Evolutionary conservation across 2,888 invertebrate species (phyloP).

Genomic region (Macrophya annulata): DNA sequence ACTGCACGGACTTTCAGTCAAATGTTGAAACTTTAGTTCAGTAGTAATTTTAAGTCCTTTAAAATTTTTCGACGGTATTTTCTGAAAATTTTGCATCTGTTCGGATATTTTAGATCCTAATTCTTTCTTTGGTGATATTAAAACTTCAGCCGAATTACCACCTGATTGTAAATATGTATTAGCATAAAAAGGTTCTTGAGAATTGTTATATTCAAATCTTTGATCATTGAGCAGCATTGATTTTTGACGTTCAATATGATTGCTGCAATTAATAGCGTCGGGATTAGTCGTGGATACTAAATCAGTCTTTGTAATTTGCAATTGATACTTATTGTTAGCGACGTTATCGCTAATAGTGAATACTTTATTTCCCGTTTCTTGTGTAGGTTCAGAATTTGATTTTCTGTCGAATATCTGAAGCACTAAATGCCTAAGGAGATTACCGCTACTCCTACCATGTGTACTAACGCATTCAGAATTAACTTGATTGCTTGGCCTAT

Average conservation of each 20-base stretch:
- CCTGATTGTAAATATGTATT: background rate
- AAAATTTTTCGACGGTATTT: constrained; percentile 69
- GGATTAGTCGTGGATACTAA: constrained; percentile 86
- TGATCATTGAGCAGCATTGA: constrained; percentile 69
- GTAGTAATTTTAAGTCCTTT: constrained; percentile 72
- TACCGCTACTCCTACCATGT: background rate
- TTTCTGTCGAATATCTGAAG: background rate
- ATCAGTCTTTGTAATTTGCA: constrained; percentile 83
- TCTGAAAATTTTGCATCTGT: constrained; percentile 71
- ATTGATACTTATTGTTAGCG: constrained; percentile 70
- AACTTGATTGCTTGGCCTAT: background rate
- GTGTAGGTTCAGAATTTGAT: background rate
- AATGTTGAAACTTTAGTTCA: constrained; percentile 70
- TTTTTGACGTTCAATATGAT: constrained; percentile 77
- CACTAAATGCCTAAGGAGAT: constrained; percentile 6
- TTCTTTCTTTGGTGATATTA: constrained; percentile 65
- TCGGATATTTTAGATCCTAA: constrained; percentile 70
- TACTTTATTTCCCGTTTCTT: constrained; percentile 61
- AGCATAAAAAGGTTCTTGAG: constrained; percentile 14
- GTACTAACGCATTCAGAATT: background rate
- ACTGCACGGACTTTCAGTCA: constrained; percentile 70
- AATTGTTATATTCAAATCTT: constrained; percentile 55
- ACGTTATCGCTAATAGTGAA: constrained; percentile 69
- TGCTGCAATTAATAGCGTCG: constrained; percentile 79
- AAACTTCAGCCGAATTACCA: constrained; percentile 54